phyloP scores from a whole-genome alignment of 2,888 invertebrate genomes.

The Platycheirus albimanus region DNA sequence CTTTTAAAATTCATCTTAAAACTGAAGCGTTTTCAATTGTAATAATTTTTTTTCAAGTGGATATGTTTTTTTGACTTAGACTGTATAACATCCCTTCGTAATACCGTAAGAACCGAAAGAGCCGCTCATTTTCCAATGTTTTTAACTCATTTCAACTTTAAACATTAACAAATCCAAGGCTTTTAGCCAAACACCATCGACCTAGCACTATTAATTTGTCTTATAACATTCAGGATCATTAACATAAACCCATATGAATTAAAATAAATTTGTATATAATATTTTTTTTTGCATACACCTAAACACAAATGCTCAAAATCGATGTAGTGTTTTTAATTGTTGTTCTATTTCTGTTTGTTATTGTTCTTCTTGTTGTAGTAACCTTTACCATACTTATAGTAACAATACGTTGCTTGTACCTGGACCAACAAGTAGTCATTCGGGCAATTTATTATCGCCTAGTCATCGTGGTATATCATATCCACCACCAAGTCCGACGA shows the following conservation, averaged over 20 bases:
- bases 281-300: conserved; percentile 55
- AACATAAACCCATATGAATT: conserved; percentile 19
- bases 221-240: conserved; percentile 21
- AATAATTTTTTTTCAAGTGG: too few species aligned
- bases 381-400: conserved; percentile 83
- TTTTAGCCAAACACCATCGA: not conserved
- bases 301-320: conserved; percentile 67
- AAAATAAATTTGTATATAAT: conserved; percentile 9
- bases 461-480: conserved; percentile 90
- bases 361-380: conserved; percentile 77
- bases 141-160: not conserved
- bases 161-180: not conserved
- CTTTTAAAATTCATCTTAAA: too few species aligned
- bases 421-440: conserved; percentile 82
- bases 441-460: conserved; percentile 84
- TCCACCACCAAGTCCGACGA: conserved; percentile 90
- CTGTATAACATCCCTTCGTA: too few species aligned
- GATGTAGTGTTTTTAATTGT: conserved; percentile 74
- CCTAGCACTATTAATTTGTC: conserved; percentile 10
- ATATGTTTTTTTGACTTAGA: too few species aligned
- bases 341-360: conserved; percentile 69
- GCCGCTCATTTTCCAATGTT: too few species aligned
- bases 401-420: conserved; percentile 85
- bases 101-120: too few species aligned
- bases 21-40: too few species aligned